Evolutionary conservation across 2,888 invertebrate species (phyloP).

Genomic region (Cephus sareptanus): DNA sequence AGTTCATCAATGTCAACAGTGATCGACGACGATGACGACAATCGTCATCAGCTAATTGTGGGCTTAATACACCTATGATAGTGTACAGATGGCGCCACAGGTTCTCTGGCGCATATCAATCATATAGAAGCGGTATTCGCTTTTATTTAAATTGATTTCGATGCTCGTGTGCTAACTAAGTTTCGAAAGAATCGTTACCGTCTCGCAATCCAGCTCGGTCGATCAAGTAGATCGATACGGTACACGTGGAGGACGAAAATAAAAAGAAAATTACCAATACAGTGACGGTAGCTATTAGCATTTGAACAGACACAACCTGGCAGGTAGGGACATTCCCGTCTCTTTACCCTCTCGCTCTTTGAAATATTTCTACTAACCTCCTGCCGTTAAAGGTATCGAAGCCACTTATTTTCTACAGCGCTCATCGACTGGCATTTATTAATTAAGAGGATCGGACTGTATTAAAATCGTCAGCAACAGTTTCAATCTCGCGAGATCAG

Average conservation of each 20-base stretch:
- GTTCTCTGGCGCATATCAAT: neutral
- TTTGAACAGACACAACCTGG: neutral
- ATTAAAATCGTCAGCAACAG: neutral
- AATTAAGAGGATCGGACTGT: neutral
- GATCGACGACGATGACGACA: neutral
- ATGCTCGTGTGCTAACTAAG: neutral
- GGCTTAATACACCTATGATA: neutral
- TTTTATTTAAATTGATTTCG: neutral
- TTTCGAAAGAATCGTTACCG: neutral
- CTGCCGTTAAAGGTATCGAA: neutral
- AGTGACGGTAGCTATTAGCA: slow-evolving; percentile 1
- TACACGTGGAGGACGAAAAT: neutral
- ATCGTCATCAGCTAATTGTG: neutral
- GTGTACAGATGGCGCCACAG: neutral
- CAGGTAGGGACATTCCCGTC: neutral
- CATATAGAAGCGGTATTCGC: neutral
- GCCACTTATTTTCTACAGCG: slow-evolving; percentile 1
- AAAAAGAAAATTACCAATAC: neutral
- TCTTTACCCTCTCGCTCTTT: neutral
- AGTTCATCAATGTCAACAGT: neutral
- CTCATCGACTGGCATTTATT: neutral
- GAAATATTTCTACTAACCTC: neutral
- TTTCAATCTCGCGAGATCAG: neutral
- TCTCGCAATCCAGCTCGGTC: neutral
- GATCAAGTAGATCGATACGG: neutral